Evolutionary conservation across 1,140 invertebrate species (phyloP), one percentile per base, ranked within the genome.

Genomic region (Drosophila insularis): DNA sequence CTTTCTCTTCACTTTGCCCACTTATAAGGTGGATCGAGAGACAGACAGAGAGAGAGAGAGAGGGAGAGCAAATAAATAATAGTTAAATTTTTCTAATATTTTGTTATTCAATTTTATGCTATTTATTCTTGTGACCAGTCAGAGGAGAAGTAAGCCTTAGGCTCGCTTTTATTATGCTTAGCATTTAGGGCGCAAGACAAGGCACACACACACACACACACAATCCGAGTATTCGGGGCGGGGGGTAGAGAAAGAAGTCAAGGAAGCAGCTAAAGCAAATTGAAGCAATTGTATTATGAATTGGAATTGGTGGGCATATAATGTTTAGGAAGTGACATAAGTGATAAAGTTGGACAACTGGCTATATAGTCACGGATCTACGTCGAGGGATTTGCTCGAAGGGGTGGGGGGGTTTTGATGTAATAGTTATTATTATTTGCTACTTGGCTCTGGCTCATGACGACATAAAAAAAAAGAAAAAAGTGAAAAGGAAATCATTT

Each of bases 91-190:
- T 59, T 68, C 69, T 72, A 82, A 84, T 73, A 86, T 81, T 85
- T 86, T 86, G 74, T 85, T 85, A 86, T 86, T 87, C 80, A 81
- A 85, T 85, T 86, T 87, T 71, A 80, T 82, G 81, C 80, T 78
- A 66, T 78, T 85, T 85, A 85, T 59, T 61, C 19, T 43, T 61
- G 35, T 61, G 39, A 11, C 14, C 71, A 64, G 35, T 60, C 17
- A 19, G 13, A 10, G 7, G 53, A 64, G 53, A 53, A 17, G 14
- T 14, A 17, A 35, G 55, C 55, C 55, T 35, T 10, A 58, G 55
- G 55, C 55, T 50, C 43, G 19, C 7, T 50, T 50, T 50, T 50
- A 50, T 50, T 50, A 50, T 50, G 43, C 43, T 58, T 58, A 58
- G 55, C 55, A 35, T 35, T 58, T 35, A 35, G 55, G 27, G 55